Evolutionary conservation across 2,888 invertebrate genomes (phyloP).

Genomic region (Schrankia costaestrigalis): DNA sequence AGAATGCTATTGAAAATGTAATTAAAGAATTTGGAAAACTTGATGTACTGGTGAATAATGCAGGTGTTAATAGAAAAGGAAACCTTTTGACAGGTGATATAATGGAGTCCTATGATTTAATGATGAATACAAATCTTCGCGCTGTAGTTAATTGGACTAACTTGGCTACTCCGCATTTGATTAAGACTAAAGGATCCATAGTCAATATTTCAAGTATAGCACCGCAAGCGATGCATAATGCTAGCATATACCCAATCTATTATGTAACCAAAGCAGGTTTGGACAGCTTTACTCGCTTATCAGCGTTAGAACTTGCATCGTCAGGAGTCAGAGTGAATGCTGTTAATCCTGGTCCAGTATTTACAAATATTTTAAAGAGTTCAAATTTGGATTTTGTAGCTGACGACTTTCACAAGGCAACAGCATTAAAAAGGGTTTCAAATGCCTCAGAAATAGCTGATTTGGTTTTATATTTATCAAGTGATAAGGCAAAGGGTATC

Average conservation of each 20-base stretch:
- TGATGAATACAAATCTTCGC: constrained; percentile 40
- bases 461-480: constrained; percentile 32
- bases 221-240: not conserved
- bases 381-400: constrained; percentile 21
- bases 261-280: constrained; percentile 7
- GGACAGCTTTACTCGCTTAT: constrained; percentile 1
- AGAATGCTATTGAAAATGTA: constrained; percentile 29
- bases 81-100: constrained; percentile 16
- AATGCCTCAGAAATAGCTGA: constrained; percentile 38
- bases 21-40: constrained; percentile 36
- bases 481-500: constrained; percentile 36
- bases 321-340: constrained; percentile 5
- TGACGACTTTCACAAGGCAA: constrained; percentile 31
- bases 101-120: constrained; percentile 32
- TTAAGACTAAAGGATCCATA: constrained; percentile 41
- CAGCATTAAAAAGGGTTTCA: constrained; percentile 30
- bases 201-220: constrained; percentile 42
- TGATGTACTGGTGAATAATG: constrained; percentile 44
- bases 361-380: not conserved
- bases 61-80: constrained; percentile 27
- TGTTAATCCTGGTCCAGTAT: constrained; percentile 2
- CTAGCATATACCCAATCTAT: not conserved
- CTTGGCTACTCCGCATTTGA: constrained; percentile 36
- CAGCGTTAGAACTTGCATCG: constrained; percentile 2
- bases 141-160: constrained; percentile 34